These are phyloP conservation scores for Merluccius polli DNA, from an alignment of 2,797 vertebrate species.

Conservation along the genomic window DNA sequence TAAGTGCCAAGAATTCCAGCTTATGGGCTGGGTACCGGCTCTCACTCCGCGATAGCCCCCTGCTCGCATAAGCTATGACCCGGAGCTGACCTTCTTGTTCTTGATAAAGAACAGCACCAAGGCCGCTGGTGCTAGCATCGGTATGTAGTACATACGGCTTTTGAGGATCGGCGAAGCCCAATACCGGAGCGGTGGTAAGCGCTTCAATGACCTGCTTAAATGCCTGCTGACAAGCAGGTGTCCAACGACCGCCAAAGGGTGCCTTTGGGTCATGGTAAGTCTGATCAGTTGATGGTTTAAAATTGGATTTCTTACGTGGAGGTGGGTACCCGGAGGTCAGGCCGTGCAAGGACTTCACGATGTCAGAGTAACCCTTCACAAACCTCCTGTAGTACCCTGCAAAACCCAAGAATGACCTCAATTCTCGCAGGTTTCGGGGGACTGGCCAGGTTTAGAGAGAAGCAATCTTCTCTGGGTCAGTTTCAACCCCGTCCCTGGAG, in stretches of 20 bases:
- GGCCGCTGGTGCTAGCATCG: neutral
- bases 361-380: neutral
- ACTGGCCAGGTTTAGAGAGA: neutral
- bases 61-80: conserved; percentile 2
- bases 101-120: neutral
- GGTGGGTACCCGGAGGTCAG: neutral
- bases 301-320: neutral
- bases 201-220: neutral
- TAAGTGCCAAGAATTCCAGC: too few relatives aligned
- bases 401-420: neutral
- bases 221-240: neutral
- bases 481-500: neutral
- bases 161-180: neutral
- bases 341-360: neutral
- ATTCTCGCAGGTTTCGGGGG: neutral
- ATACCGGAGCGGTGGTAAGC: neutral
- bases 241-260: neutral
- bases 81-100: neutral
- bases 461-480: conserved; percentile 4
- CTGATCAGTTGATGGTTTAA: neutral
- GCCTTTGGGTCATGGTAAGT: neutral
- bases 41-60: neutral
- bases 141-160: neutral
- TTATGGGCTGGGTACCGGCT: too few relatives aligned
- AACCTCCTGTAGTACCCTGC: neutral